phyloP scores from a whole-genome alignment of 2,888 invertebrate species.

The Lasioglossum leucozonium region DNA sequence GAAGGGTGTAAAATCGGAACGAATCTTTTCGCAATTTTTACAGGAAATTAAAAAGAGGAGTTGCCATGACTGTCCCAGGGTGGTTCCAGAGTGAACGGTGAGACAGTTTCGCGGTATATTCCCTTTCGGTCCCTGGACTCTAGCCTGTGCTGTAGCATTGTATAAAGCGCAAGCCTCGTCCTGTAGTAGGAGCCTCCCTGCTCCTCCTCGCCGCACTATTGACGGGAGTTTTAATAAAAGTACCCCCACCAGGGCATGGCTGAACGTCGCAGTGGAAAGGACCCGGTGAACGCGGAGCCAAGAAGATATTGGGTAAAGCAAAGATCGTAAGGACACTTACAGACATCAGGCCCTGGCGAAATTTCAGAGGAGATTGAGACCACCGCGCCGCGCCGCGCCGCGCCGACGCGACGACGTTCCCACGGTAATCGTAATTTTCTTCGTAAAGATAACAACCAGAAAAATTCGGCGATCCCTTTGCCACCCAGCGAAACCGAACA shows the following conservation, averaged over 20 bases:
- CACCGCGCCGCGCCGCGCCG: neutral
- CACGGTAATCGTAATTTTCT: slow-evolving; percentile 49
- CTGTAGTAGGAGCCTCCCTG: slow-evolving; percentile 74
- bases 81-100: slow-evolving; percentile 12
- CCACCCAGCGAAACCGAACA: neutral
- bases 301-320: slow-evolving; percentile 81
- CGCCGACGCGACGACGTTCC: neutral
- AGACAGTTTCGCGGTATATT: slow-evolving; percentile 16
- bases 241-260: slow-evolving; percentile 79
- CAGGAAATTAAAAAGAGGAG: neutral
- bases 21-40: neutral
- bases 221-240: slow-evolving; percentile 84
- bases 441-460: neutral
- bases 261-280: slow-evolving; percentile 74
- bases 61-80: neutral
- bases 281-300: slow-evolving; percentile 71
- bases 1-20: neutral
- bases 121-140: slow-evolving; percentile 73
- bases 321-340: slow-evolving; percentile 78
- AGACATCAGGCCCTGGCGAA: slow-evolving; percentile 65
- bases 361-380: slow-evolving; percentile 63
- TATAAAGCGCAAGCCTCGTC: slow-evolving; percentile 76
- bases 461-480: neutral
- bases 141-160: slow-evolving; percentile 70
- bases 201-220: slow-evolving; percentile 79